Conservation (phyloP, 2,888 invertebrate genomes). For the Auanema freiburgensis region DNA sequence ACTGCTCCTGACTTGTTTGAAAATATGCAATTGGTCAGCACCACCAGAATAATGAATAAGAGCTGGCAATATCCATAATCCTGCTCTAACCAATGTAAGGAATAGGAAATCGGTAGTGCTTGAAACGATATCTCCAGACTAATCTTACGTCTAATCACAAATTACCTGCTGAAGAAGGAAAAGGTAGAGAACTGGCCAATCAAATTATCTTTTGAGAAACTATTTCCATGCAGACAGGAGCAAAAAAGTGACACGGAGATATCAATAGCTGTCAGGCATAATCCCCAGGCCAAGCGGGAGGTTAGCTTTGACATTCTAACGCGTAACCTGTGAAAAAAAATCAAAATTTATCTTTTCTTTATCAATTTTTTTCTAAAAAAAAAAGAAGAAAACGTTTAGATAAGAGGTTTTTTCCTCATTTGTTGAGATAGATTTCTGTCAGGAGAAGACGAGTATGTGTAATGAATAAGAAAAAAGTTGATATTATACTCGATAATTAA, state of each 20-base stretch:
- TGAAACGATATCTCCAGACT: neutral
- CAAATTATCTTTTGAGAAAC: constrained; percentile 41
- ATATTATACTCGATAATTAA: no score
- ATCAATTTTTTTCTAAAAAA: no score
- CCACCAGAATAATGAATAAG: neutral
- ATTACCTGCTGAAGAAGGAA: constrained; percentile 45
- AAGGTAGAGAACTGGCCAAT: constrained; percentile 43
- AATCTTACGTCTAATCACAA: neutral
- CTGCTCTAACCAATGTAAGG: neutral
- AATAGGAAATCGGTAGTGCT: constrained; percentile 3
- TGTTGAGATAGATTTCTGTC: no score
- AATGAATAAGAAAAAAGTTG: no score
- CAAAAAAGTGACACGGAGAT: constrained; percentile 35
- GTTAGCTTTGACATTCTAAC: neutral
- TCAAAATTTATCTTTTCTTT: no score
- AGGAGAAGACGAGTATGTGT: no score
- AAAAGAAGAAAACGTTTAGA: no score
- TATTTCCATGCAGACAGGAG: constrained; percentile 42
- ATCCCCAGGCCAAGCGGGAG: constrained; percentile 32
- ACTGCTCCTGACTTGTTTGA: constrained; percentile 1
- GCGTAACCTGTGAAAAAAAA: no score
- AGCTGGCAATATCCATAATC: neutral
- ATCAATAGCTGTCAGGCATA: constrained; percentile 31
- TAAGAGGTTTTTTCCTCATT: no score
- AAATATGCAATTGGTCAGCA: neutral